Evolutionary conservation across 2,888 invertebrate genomes (phyloP).

Genomic region (Hartigia nigra): DNA sequence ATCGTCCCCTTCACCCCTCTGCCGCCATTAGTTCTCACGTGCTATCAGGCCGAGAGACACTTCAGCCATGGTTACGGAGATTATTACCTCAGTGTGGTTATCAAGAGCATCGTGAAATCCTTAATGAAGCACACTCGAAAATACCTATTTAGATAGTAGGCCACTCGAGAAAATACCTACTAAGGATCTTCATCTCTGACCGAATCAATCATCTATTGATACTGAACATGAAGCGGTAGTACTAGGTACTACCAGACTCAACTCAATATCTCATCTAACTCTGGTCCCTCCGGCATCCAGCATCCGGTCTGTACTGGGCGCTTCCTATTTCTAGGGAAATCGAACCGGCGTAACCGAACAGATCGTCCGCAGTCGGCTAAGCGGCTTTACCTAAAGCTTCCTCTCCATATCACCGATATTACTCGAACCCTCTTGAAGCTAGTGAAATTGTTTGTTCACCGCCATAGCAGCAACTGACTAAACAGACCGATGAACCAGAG

Average conservation of each 20-base stretch:
- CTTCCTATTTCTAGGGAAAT: constrained; percentile 20
- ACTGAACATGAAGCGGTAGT: neutral
- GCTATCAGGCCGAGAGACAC: neutral
- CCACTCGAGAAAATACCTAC: neutral
- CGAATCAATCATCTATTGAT: neutral
- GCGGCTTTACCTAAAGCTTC: constrained; percentile 39
- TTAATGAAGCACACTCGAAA: neutral
- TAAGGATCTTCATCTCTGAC: neutral
- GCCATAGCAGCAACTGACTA: neutral
- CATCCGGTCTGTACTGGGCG: neutral
- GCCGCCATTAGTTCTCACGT: neutral
- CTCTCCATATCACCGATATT: neutral
- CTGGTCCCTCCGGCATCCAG: neutral
- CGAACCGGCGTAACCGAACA: constrained; percentile 33
- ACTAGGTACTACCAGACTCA: neutral
- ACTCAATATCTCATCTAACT: neutral
- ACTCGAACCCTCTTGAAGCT: neutral
- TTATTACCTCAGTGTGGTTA: neutral
- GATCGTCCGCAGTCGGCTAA: constrained; percentile 37
- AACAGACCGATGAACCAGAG: neutral
- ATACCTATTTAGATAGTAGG: neutral
- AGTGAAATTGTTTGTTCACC: neutral
- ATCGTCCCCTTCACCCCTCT: neutral
- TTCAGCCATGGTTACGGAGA: neutral
- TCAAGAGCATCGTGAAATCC: neutral